Evolutionary conservation across 1,140 invertebrate species (phyloP), one percentile per base, ranked within the genome.

Genomic region (Drosophila tsacasi): DNA sequence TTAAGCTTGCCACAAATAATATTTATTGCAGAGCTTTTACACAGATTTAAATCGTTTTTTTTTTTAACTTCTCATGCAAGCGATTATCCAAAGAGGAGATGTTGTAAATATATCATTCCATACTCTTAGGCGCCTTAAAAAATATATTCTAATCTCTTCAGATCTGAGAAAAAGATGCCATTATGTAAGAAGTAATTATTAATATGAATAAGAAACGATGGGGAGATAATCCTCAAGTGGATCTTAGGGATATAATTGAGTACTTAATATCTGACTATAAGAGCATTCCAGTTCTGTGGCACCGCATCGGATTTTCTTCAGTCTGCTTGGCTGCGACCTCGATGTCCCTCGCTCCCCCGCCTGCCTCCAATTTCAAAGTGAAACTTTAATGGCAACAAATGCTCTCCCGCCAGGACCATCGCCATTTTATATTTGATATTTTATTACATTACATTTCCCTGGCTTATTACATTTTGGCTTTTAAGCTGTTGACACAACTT

Each of bases 381-480:
- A 61, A 62, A 90, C 85, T 90, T 90, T 90, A 85, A 90, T 85
- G 81, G 85, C 85, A 85, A 85, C 81, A 90, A 90, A 84, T 78
- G 81, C 68, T 75, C 50, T 65, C 75, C 69, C 64, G 71, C 67
- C 74, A 67, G 73, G 67, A 61, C 49, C 61, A 57, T 47, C 62
- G 47, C 44, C 75, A 63, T 82, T 85, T 76, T 89, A 82, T 91
- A 86, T 91, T 90, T 90, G 86, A 91, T 90, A 90, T 91, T 90
- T 91, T 91, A 91, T 90, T 90, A 89, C 85, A 82, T 90, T 90
- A 91, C 86, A 90, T 91, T 90, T 91, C 85, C 79, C 86, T 91
- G 85, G 85, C 85, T 90, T 90, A 90, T 90, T 90, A 90, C 85
- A 90, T 90, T 90, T 90, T 90, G 86, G 85, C 85, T 90, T 90